Evolutionary conservation across 1,140 invertebrate genomes (phyloP).

Genomic region (Diuraphis noxia): DNA sequence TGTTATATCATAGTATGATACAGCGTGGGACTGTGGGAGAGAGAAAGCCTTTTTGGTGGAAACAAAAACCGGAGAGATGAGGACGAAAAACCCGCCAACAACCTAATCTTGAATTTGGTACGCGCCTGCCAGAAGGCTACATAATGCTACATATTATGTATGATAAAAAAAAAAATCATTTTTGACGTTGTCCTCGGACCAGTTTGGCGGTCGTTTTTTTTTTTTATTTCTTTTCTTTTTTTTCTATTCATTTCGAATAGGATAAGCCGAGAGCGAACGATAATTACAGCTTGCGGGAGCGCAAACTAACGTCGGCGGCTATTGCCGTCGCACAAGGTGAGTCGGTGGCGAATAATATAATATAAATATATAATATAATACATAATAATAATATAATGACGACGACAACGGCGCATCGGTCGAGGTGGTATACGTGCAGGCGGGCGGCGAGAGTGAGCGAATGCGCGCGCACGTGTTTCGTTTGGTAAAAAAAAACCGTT

Average conservation of each 20-base stretch:
- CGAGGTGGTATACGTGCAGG: not conserved
- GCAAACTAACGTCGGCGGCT: not conserved
- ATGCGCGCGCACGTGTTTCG: constrained; percentile 7
- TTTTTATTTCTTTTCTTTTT: not conserved
- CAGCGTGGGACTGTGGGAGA: not conserved
- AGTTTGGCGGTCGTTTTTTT: constrained; percentile 39
- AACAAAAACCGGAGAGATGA: not conserved
- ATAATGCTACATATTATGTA: not conserved
- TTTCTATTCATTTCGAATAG: not conserved
- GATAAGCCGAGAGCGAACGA: not conserved
- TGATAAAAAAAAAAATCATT: not conserved
- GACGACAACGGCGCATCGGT: constrained; percentile 18
- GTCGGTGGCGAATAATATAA: constrained; percentile 25
- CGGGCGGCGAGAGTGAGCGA: not conserved
- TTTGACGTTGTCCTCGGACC: constrained; percentile 5
- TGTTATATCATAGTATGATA: not conserved
- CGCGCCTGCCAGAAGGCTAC: not conserved
- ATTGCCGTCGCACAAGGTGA: constrained; percentile 24
- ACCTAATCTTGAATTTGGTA: constrained; percentile 15
- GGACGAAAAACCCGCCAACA: not conserved
- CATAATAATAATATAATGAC: not conserved
- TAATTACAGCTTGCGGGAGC: not conserved
- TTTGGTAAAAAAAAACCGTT: constrained; percentile 28
- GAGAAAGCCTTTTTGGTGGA: not conserved
- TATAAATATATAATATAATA: not conserved